Percentiles rank a stretch among this genome's conserved stretches.
Conservation (phyloP, 2,113 vertebrate species). For the Lamprotornis superbus region DNA sequence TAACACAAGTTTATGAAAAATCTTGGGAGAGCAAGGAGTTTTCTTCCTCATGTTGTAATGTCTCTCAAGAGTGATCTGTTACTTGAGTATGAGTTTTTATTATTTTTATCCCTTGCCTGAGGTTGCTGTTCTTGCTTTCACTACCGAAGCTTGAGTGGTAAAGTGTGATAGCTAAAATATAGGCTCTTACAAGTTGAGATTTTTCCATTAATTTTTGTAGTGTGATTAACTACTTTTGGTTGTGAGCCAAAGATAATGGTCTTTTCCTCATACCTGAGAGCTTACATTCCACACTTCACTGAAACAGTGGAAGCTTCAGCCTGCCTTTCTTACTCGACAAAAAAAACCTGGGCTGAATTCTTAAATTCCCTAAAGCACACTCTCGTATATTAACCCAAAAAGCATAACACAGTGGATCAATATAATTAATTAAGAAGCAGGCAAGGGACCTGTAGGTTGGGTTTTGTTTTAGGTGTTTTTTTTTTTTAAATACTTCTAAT, state of each 20-base stretch:
- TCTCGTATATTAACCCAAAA: not conserved
- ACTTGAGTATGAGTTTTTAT: not conserved
- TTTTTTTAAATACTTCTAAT: not conserved
- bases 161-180: not conserved
- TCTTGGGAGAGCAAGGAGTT: not conserved
- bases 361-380: not conserved
- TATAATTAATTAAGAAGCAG: not conserved
- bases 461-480: too few relatives aligned
- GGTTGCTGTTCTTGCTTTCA: not conserved
- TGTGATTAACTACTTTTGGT: not conserved
- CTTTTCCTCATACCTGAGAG: not conserved
- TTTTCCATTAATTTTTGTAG: not conserved
- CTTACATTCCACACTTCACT: not conserved
- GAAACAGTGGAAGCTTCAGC: not conserved
- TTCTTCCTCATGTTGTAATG: not conserved
- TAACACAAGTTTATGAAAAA: not conserved
- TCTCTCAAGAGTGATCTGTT: not conserved
- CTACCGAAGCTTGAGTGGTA: not conserved
- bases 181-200: not conserved
- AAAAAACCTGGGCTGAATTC: not conserved
- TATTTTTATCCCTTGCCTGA: not conserved
- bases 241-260: not conserved
- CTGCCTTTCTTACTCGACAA: not conserved
- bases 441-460: not conserved
- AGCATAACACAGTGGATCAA: not conserved